phyloP scores from a whole-genome alignment of 2,113 vertebrate genomes.

The Muscicapa adusta region DNA sequence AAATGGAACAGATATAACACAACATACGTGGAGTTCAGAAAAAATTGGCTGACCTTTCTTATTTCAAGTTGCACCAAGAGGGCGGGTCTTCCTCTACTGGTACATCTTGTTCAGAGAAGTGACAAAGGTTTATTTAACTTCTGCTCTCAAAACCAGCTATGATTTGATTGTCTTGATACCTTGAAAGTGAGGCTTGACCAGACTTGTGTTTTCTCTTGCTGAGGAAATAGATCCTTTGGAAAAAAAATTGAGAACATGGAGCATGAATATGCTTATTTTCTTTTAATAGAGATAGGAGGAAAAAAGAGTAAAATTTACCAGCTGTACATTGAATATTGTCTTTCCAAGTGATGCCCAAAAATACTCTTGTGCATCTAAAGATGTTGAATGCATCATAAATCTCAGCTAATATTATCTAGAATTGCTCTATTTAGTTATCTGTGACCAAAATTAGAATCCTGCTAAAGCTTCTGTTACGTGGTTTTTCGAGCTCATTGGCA shows the following conservation, averaged over 20 bases:
- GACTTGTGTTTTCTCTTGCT: neutral
- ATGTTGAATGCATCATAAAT: slow-evolving; percentile 41
- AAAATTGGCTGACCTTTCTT: neutral
- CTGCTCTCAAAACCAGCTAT: neutral
- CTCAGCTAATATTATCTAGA: slow-evolving; percentile 22
- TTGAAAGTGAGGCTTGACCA: neutral
- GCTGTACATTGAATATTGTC: neutral
- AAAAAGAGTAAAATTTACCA: neutral
- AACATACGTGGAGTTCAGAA: neutral
- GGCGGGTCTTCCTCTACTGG: neutral
- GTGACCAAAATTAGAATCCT: neutral
- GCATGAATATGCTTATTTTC: neutral
- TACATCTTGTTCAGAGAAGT: neutral
- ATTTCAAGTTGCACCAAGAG: neutral
- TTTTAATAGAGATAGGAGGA: neutral
- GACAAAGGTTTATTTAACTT: neutral
- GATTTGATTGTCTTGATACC: neutral
- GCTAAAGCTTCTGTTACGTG: neutral
- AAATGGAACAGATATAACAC: neutral
- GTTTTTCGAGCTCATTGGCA: neutral
- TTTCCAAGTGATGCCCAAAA: neutral
- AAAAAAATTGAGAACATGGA: neutral
- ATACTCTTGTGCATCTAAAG: slow-evolving; percentile 1
- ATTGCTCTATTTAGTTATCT: slow-evolving; percentile 21
- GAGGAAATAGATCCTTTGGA: neutral